phyloP scores from a whole-genome alignment of 2,888 invertebrate genomes.

The Calephelis perditalis region DNA sequence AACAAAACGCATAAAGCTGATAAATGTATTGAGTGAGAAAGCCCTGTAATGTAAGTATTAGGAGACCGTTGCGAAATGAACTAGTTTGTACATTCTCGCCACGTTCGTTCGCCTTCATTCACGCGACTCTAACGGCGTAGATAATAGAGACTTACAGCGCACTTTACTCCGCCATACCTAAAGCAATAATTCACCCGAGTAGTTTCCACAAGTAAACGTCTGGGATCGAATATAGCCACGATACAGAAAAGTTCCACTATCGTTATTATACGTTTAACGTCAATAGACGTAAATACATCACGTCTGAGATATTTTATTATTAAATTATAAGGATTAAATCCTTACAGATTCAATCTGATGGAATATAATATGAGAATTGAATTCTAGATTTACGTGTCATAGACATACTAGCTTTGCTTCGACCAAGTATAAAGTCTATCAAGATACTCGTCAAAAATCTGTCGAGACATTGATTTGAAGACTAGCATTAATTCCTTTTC shows the following conservation, averaged over 20 bases:
- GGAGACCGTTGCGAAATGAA: constrained; percentile 52
- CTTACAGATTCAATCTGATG: too few relatives aligned
- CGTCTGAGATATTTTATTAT: too few relatives aligned
- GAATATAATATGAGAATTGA: too few relatives aligned
- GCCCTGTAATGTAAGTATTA: constrained; percentile 32
- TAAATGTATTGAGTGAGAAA: constrained; percentile 19
- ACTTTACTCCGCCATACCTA: constrained; percentile 69
- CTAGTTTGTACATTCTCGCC: constrained; percentile 63
- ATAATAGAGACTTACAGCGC: constrained; percentile 76
- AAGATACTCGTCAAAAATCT: too few relatives aligned
- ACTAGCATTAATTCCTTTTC: too few relatives aligned
- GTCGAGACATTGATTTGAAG: too few relatives aligned
- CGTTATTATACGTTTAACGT: constrained; percentile 16
- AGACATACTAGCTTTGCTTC: too few relatives aligned
- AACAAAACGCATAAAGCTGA: constrained; percentile 4
- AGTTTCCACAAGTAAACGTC: constrained; percentile 51
- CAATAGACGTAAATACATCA: too few relatives aligned
- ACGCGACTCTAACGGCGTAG: constrained; percentile 72
- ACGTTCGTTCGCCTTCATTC: constrained; percentile 71
- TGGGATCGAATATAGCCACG: constrained; percentile 33
- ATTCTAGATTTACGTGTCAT: too few relatives aligned
- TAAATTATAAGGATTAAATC: too few relatives aligned
- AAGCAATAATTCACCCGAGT: constrained; percentile 63
- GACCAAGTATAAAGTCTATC: too few relatives aligned
- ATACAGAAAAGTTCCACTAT: constrained; percentile 27